Percentiles rank a stretch among this genome's conserved stretches.
Conservation (phyloP, 2,113 vertebrate species). For the Podarcis muralis region DNA sequence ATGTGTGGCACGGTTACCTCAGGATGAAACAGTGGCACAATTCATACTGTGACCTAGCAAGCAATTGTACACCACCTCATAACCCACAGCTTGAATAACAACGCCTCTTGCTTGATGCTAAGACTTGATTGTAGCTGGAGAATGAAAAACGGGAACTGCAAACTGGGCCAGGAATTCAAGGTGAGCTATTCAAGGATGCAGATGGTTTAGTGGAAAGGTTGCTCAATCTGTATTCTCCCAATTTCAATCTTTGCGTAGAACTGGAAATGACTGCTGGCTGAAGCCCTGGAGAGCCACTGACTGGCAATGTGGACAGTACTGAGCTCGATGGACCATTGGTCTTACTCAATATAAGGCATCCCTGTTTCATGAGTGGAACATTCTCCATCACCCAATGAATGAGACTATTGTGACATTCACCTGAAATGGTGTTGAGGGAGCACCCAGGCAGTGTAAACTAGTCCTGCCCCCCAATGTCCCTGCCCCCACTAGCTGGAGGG, state of each 20-base stretch:
- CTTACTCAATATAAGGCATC: too few relatives aligned
- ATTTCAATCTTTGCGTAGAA: too few relatives aligned
- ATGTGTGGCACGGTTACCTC: not conserved
- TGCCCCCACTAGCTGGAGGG: not conserved
- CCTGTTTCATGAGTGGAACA: not conserved
- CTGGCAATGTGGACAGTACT: too few relatives aligned
- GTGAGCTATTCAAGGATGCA: not conserved
- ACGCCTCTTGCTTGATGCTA: not conserved
- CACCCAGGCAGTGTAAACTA: not conserved
- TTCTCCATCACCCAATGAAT: not conserved
- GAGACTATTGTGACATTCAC: not conserved
- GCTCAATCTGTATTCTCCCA: not conserved
- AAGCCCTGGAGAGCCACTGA: too few relatives aligned
- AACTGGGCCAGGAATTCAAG: not conserved
- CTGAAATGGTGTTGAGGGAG: not conserved
- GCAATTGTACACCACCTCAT: not conserved
- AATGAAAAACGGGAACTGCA: not conserved
- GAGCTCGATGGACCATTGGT: too few relatives aligned
- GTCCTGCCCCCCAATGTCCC: not conserved
- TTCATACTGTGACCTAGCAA: not conserved
- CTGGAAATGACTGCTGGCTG: too few relatives aligned
- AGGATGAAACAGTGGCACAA: not conserved
- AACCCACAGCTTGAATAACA: not conserved
- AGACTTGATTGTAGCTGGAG: not conserved
- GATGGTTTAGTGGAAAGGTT: not conserved